Evolutionary conservation across 2,113 vertebrate genomes (phyloP).

Genomic region (Paramisgurnus dabryanus): DNA sequence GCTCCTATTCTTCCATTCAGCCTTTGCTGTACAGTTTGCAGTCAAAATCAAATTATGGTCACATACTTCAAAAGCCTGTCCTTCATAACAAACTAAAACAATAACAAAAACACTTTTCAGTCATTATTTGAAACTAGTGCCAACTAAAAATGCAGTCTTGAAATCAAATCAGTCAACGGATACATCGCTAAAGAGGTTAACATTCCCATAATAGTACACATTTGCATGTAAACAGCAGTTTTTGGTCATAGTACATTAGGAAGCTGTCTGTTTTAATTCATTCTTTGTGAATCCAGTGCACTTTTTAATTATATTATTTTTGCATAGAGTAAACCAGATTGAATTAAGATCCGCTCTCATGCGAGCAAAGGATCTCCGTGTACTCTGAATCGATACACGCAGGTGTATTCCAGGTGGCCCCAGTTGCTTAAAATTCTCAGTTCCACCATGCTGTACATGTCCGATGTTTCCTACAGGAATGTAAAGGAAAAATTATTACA

Average conservation of each 20-base stretch:
- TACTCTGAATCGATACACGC: constrained; percentile 94
- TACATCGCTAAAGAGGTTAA: background rate
- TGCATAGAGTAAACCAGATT: constrained; percentile 6
- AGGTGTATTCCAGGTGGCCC: constrained; percentile 94
- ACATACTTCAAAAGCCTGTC: background rate
- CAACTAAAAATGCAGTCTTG: background rate
- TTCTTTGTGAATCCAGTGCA: constrained; percentile 7
- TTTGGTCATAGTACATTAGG: constrained; percentile 16
- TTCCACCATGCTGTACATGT: constrained; percentile 75
- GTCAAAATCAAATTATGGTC: background rate
- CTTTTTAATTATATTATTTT: background rate
- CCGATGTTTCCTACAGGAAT: constrained; percentile 10
- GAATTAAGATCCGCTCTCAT: background rate
- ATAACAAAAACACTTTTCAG: background rate
- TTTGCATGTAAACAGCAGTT: background rate
- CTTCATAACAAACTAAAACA: background rate
- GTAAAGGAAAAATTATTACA: background rate
- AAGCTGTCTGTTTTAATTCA: constrained; percentile 3
- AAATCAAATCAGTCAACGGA: background rate
- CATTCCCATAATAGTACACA: background rate
- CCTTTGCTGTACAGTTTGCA: background rate
- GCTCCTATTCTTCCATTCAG: background rate
- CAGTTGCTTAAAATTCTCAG: constrained; percentile 89
- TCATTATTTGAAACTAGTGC: background rate
- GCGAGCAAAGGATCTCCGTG: constrained; percentile 74